Evolutionary conservation across 2,113 vertebrate species (phyloP).

Genomic region (Catharus bicknelli): DNA sequence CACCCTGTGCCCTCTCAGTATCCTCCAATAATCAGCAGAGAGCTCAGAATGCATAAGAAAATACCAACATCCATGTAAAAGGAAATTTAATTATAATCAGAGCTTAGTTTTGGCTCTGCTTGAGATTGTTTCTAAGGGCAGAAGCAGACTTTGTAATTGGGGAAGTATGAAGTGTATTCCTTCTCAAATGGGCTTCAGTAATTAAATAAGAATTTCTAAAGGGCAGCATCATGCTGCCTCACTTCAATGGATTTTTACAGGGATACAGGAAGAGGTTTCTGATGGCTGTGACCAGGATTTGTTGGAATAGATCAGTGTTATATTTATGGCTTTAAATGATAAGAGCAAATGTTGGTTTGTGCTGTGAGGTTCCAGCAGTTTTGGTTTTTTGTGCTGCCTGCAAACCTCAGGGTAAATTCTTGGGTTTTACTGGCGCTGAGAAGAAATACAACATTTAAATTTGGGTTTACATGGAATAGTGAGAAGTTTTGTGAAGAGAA

Average conservation of each 20-base stretch:
- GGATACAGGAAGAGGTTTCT: neutral
- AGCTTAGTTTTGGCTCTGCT: conserved; percentile 8
- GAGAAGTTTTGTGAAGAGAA: neutral
- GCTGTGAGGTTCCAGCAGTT: neutral
- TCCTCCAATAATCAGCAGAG: neutral
- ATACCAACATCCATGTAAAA: neutral
- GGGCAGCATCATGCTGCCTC: neutral
- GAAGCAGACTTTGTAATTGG: neutral
- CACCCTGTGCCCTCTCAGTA: neutral
- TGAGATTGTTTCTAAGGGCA: conserved; percentile 6
- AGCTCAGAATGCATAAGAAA: neutral
- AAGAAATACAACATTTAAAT: neutral
- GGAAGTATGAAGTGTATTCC: neutral
- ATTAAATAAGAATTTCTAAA: conserved; percentile 19
- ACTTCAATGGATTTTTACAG: neutral
- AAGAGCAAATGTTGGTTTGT: neutral
- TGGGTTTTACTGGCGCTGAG: neutral
- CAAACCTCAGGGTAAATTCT: neutral
- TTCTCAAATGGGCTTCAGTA: neutral
- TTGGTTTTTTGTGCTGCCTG: neutral
- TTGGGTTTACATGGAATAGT: neutral
- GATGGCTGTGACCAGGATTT: neutral
- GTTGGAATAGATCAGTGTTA: neutral
- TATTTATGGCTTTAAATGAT: neutral
- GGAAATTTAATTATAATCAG: conserved; percentile 11